Percentiles rank a stretch among this genome's conserved stretches.
phyloP scores from a whole-genome alignment of 2,888 invertebrate species.

The Pyrocoelia pectoralis region DNA sequence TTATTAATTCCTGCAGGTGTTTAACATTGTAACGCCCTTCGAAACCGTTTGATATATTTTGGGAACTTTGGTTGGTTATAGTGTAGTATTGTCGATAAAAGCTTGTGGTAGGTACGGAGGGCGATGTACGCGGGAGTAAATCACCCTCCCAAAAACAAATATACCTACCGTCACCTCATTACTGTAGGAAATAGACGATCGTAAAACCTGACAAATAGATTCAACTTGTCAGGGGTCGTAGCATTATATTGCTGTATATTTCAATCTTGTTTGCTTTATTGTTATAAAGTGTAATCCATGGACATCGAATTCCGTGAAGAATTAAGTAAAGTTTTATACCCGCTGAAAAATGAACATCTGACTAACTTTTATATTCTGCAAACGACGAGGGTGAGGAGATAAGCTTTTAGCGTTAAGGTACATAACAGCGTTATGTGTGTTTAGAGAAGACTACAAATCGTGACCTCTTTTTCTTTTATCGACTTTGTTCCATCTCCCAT shows the following conservation, averaged over 20 bases:
- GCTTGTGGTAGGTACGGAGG: background rate
- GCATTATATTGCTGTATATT: conserved; percentile 33
- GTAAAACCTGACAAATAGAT: conserved; percentile 35
- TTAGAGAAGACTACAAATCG: background rate
- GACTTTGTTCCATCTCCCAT: background rate
- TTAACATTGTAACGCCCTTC: background rate
- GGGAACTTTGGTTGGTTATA: background rate
- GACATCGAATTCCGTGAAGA: conserved; percentile 19
- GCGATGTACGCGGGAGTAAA: background rate
- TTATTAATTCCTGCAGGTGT: background rate
- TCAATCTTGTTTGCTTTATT: conserved; percentile 29
- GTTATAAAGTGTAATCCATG: conserved; percentile 22
- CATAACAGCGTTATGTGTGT: background rate
- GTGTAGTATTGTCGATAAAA: background rate
- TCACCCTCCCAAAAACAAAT: conserved; percentile 29
- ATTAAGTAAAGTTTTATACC: background rate
- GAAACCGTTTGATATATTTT: background rate
- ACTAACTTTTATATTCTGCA: background rate
- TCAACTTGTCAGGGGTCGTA: conserved; percentile 34
- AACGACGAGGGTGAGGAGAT: background rate
- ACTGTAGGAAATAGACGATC: conserved; percentile 28
- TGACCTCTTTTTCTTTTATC: conserved; percentile 11
- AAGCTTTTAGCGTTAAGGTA: background rate
- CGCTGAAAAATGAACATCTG: background rate
- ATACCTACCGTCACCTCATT: conserved; percentile 34